phyloP scores from a whole-genome alignment of 2,888 invertebrate species.

The Drosophila ezoana region DNA sequence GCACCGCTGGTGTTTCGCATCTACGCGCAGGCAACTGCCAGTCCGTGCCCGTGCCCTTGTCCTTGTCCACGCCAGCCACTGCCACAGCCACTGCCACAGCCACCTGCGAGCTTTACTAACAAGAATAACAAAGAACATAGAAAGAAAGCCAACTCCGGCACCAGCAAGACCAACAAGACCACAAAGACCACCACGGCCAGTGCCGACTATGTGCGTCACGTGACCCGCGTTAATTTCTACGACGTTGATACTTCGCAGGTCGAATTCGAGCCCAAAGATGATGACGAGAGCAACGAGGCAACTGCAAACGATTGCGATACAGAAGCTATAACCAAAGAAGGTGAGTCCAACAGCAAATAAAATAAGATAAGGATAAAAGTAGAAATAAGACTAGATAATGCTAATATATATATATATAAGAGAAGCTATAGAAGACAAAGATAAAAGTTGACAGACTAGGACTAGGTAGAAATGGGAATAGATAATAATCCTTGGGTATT shows the following conservation, averaged over 20 bases:
- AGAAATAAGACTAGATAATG: background rate
- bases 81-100: constrained; percentile 16
- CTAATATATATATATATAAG: background rate
- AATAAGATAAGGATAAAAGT: background rate
- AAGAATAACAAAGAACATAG: no score
- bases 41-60: no score
- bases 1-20: constrained; percentile 60
- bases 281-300: constrained; percentile 87
- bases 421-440: background rate
- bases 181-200: constrained; percentile 9
- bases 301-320: constrained; percentile 91
- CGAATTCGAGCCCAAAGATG: constrained; percentile 86
- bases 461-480: no score
- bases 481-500: no score
- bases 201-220: constrained; percentile 84
- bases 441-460: no score
- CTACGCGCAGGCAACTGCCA: constrained; percentile 36
- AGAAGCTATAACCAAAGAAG: constrained; percentile 95
- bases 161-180: background rate
- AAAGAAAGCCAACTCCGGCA: no score
- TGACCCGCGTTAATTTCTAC: constrained; percentile 85
- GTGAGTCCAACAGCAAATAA: constrained; percentile 85
- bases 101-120: background rate
- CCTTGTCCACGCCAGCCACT: constrained; percentile 7
- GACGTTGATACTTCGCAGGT: constrained; percentile 86